A percentile compares a stretch with the other conserved stretches of the same genome.
These are phyloP conservation scores for Percopsis omiscomaycus DNA, from an alignment of 2,797 vertebrate species.

Conservation along the genomic window DNA sequence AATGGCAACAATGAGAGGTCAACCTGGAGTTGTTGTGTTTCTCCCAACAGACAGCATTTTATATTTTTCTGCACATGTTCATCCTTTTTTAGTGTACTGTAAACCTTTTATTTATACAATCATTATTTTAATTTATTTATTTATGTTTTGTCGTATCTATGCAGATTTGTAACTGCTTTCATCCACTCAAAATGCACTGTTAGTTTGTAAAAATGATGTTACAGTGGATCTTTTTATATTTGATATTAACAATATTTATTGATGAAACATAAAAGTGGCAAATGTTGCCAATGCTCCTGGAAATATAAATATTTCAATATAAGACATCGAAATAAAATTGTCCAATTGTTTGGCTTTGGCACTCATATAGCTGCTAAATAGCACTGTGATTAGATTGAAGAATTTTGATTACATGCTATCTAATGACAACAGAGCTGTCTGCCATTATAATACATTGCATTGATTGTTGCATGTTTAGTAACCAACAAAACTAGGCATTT, in stretches of 20 bases:
- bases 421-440: conserved; percentile 22
- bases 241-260: conserved; percentile 72
- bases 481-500: conserved; percentile 34
- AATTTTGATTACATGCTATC: conserved; percentile 33
- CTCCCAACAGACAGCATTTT: conserved; percentile 64
- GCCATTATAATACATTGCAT: conserved; percentile 26
- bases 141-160: conserved; percentile 81
- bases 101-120: conserved; percentile 75
- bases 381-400: conserved; percentile 60
- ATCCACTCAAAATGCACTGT: conserved; percentile 66
- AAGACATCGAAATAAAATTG: conserved; percentile 20
- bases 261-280: conserved; percentile 44
- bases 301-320: conserved; percentile 37
- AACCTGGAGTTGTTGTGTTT: conserved; percentile 58
- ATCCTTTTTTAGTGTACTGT: conserved; percentile 72
- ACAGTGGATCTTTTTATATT: conserved; percentile 71
- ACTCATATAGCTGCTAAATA: conserved; percentile 52
- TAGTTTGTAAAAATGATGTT: conserved; percentile 53
- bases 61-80: conserved; percentile 69
- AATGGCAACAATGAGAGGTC: conserved; percentile 52
- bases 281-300: conserved; percentile 36
- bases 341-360: conserved; percentile 38
- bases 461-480: conserved; percentile 21
- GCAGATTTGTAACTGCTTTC: conserved; percentile 74
- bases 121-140: conserved; percentile 83